A percentile compares a stretch with the other conserved stretches of the same genome.
Conservation (phyloP, 2,113 vertebrate species). For the Corythornis vintsioides region DNA sequence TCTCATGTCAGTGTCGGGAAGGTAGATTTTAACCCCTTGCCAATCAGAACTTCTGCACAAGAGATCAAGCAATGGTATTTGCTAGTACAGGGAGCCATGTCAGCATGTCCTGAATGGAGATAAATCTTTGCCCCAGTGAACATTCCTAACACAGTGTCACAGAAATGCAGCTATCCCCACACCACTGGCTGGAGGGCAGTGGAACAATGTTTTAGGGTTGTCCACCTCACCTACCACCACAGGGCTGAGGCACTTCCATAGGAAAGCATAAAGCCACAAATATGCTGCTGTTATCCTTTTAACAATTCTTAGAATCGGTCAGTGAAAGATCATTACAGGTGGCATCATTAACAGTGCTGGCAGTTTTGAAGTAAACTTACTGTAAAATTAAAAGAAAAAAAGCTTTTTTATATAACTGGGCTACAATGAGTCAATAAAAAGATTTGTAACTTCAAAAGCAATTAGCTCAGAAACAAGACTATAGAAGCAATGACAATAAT, state of each 20-base stretch:
- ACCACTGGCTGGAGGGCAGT: neutral
- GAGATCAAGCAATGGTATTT: neutral
- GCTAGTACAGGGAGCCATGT: neutral
- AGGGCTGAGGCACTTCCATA: neutral
- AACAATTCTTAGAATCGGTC: neutral
- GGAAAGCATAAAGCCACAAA: neutral
- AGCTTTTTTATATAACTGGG: neutral
- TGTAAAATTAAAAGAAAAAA: neutral
- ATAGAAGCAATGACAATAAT: neutral
- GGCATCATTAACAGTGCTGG: neutral
- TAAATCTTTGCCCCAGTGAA: neutral
- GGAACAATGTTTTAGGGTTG: neutral
- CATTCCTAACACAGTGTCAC: neutral
- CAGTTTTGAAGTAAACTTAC: neutral
- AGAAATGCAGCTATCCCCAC: neutral
- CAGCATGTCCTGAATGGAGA: neutral
- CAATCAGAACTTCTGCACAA: neutral
- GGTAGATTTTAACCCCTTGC: neutral
- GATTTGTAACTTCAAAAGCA: neutral
- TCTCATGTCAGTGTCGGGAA: neutral
- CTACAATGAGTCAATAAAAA: neutral
- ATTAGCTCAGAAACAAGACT: neutral
- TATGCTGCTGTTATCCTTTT: neutral
- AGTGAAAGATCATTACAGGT: neutral
- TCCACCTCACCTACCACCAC: neutral